Conservation (phyloP, 2,797 vertebrate genomes). For the Netta rufina region DNA sequence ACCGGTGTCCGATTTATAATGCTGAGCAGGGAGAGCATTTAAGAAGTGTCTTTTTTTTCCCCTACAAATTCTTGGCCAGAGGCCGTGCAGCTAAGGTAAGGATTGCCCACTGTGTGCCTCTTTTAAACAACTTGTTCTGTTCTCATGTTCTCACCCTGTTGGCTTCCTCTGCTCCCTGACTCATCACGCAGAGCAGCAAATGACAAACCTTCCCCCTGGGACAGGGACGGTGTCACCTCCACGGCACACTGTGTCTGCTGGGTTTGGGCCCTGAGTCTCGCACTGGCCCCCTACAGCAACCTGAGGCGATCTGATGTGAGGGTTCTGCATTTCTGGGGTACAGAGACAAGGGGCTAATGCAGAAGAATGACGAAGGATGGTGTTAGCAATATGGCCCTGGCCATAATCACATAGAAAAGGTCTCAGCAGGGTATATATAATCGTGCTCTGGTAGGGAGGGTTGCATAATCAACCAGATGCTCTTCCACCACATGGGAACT, state of each 20-base stretch:
- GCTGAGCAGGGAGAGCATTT: conserved; percentile 17
- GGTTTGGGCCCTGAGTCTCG: neutral
- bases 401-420: neutral
- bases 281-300: neutral
- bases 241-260: neutral
- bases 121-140: neutral
- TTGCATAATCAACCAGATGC: conserved; percentile 41
- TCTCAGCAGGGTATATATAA: neutral
- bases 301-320: fast-evolving
- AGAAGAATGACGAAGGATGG: neutral
- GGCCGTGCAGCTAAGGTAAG: conserved; percentile 5
- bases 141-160: neutral
- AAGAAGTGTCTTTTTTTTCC: neutral
- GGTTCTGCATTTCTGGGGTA: neutral
- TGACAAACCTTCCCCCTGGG: conserved; percentile 20
- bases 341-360: neutral
- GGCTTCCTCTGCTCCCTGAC: conserved; percentile 23
- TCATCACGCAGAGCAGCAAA: neutral
- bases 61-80: neutral
- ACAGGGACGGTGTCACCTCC: conserved; percentile 17
- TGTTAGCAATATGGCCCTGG: neutral
- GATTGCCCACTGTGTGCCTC: neutral
- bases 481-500: conserved; percentile 40
- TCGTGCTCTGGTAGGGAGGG: neutral
- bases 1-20: conserved; percentile 3